Evolutionary conservation across 2,113 vertebrate genomes (phyloP).

Genomic region (Taurulus bubalis): DNA sequence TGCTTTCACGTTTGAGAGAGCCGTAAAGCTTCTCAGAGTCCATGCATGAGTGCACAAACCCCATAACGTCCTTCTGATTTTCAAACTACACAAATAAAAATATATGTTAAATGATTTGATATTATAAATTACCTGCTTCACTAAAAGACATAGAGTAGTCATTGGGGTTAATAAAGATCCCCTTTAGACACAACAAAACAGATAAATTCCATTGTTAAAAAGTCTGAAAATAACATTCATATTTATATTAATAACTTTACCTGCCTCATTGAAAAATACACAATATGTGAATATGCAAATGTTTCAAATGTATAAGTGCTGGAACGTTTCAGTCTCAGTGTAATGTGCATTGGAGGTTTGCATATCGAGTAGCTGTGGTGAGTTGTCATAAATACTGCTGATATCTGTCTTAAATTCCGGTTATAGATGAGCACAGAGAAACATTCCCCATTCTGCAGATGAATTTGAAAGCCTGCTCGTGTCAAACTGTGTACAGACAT

Average conservation of each 20-base stretch:
- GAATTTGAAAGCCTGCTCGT: not conserved
- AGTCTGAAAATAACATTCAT: not conserved
- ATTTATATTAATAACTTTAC: too few species aligned
- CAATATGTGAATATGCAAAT: not conserved
- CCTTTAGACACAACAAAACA: not conserved
- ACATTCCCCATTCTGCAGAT: not conserved
- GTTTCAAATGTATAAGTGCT: not conserved
- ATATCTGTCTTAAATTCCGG: not conserved
- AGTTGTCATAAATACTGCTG: not conserved
- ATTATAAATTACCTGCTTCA: not conserved
- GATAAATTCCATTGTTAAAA: not conserved
- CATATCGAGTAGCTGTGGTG: not conserved
- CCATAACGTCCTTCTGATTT: not conserved
- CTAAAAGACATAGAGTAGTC: not conserved
- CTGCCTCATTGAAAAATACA: not conserved
- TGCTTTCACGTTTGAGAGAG: slow-evolving; percentile 2
- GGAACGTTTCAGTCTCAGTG: not conserved
- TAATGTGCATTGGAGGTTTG: not conserved
- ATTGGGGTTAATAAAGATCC: not conserved
- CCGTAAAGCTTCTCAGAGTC: slow-evolving; percentile 1
- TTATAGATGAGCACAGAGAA: not conserved
- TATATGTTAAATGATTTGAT: not conserved
- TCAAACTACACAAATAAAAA: not conserved
- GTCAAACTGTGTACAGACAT: not conserved
- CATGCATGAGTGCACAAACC: not conserved